Evolutionary conservation across 2,113 vertebrate genomes (phyloP).

Genomic region (Recurvirostra avosetta): DNA sequence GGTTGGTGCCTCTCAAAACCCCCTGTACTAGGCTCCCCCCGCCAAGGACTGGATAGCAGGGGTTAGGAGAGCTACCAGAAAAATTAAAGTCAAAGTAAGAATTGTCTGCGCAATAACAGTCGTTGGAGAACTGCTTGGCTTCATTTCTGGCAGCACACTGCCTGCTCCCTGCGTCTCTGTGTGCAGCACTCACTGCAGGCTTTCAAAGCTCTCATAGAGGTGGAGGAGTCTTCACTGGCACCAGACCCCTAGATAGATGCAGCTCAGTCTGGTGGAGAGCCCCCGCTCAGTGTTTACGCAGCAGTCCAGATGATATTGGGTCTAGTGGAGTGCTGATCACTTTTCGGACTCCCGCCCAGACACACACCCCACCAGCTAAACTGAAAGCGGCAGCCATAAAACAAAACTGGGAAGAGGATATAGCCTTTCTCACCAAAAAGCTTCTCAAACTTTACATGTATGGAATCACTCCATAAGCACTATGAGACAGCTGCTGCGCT

Average conservation of each 20-base stretch:
- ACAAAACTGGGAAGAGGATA: background rate
- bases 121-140: background rate
- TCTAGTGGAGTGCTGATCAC: background rate
- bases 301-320: background rate
- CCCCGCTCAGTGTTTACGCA: background rate
- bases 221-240: background rate
- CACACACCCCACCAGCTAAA: background rate
- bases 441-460: background rate
- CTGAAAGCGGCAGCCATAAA: background rate
- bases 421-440: background rate
- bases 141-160: background rate
- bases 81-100: background rate
- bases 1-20: background rate
- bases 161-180: background rate
- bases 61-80: background rate
- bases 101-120: background rate
- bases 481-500: rapidly evolving
- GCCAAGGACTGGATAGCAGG: background rate
- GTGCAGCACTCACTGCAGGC: background rate
- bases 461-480: rapidly evolving
- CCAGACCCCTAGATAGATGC: rapidly evolving
- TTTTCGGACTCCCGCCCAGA: background rate
- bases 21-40: rapidly evolving
- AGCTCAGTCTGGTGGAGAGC: background rate
- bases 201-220: background rate